A percentile compares a stretch with the other conserved stretches of the same genome.
Evolutionary conservation across 2,888 invertebrate species (phyloP).

Genomic region (Digitonthophagus gazella): DNA sequence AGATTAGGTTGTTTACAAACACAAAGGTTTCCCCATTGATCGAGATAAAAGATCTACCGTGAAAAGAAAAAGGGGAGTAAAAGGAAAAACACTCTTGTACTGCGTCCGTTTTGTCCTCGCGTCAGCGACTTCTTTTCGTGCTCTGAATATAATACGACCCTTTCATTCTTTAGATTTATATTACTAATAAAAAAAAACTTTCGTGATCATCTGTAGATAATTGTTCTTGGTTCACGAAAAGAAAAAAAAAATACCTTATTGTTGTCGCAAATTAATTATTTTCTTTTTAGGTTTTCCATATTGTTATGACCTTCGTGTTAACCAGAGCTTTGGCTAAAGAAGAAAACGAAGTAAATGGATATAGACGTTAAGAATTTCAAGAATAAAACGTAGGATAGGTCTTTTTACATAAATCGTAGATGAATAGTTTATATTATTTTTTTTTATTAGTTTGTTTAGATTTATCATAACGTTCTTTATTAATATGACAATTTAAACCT

Average conservation of each 20-base stretch:
- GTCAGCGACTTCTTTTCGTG: neutral
- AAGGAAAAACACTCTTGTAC: too few relatives aligned
- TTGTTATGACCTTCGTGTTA: constrained; percentile 67
- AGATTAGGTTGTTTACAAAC: neutral
- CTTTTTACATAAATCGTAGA: neutral
- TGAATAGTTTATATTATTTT: too few relatives aligned
- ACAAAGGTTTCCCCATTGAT: neutral
- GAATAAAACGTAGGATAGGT: neutral
- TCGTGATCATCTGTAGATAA: too few relatives aligned
- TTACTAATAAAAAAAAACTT: too few relatives aligned
- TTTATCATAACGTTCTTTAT: too few relatives aligned
- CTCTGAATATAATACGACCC: neutral
- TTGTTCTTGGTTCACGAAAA: too few relatives aligned
- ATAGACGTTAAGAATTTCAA: constrained; percentile 20
- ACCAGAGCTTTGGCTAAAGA: constrained; percentile 75
- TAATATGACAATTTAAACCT: too few relatives aligned
- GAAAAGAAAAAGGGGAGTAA: constrained; percentile 4
- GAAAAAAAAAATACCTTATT: too few relatives aligned
- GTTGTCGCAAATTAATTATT: constrained; percentile 27
- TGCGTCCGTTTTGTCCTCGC: neutral
- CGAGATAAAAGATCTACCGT: neutral
- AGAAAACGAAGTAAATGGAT: constrained; percentile 31
- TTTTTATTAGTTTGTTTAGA: too few relatives aligned
- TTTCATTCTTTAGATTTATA: neutral
- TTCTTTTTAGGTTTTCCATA: constrained; percentile 63